These are phyloP conservation scores for Sceloporus undulatus DNA, from an alignment of 2,113 vertebrate genomes.

Conservation along the genomic window DNA sequence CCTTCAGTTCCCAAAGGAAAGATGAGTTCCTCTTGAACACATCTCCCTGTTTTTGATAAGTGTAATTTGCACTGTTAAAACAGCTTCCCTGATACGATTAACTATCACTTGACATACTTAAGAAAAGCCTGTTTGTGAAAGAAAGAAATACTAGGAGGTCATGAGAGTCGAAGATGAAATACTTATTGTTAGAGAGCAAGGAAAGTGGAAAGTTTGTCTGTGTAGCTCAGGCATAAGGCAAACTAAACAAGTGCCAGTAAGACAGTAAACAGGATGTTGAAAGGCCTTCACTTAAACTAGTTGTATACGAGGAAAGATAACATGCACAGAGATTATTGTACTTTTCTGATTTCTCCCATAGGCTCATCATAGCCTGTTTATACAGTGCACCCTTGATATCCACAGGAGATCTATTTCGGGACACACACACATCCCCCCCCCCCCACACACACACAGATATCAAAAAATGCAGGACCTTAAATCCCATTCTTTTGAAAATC, in stretches of 20 bases:
- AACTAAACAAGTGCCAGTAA: constrained; percentile 35
- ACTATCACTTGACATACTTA: background rate
- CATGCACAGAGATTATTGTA: background rate
- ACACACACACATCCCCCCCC: too few species aligned
- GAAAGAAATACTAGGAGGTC: background rate
- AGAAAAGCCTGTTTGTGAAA: constrained; percentile 6
- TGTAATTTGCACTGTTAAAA: too few species aligned
- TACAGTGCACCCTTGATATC: too few species aligned
- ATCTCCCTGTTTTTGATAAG: too few species aligned
- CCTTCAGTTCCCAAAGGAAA: background rate
- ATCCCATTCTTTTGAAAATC: background rate
- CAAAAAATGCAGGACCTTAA: too few species aligned
- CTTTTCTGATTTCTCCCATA: constrained; percentile 35
- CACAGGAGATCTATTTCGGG: too few species aligned
- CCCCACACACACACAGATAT: too few species aligned
- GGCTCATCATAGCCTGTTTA: accelerated
- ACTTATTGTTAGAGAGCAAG: background rate
- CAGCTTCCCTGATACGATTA: background rate
- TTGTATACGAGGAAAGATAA: background rate
- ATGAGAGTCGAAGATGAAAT: background rate
- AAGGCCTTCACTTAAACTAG: constrained; percentile 25
- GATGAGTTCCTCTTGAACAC: background rate
- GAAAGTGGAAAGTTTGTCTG: constrained; percentile 25
- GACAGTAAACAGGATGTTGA: constrained; percentile 54
- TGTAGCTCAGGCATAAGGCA: background rate